Evolutionary conservation across 2,888 invertebrate genomes (phyloP), one percentile per base, ranked within the genome.

Genomic region (Drosophila quinaria): DNA sequence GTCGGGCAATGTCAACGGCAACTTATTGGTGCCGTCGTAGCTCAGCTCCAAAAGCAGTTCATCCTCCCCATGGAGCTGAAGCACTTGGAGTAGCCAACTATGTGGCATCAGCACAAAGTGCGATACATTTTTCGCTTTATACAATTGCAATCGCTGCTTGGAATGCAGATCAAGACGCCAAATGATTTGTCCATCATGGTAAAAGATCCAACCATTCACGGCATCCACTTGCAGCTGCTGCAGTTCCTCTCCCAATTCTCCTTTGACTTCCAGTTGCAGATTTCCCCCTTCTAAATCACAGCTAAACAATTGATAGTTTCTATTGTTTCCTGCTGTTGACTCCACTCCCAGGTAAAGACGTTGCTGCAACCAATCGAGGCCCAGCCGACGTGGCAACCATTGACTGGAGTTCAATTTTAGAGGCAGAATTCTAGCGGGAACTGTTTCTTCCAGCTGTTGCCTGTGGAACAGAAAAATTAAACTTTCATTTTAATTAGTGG

Each of bases 191-290:
- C n/a, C 56, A 25, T 79, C 69, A 2, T 71, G 94, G 96, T 96
- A 97, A 92, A 97, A 98, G 29, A 98, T 92, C 92, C 96, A 98
- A 8, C 98, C 98, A 92, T 98, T 98, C 87, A 97, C 96, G 35
- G 98, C 97, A 93, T 98, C 98, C 0, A 98, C 96, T 93, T 97
- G 96, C 79, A 98, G 95, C 87, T 97, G 96, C 62, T 95, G 94
- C 0, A 98, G 96, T 2, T 19, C 8, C 5, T 10, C 22, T 0
- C 35, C 52, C 5, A 85, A 52, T 2, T 33, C 5, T 0, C 37
- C 49, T 0, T 29, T 25, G 13, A 25, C 49, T 13, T 56, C 5
- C 4, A 10, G 5, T 4, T 37, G 49, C 5, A 55, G 35, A 1
- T 60, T 8, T 6, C n/a, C 63, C 0, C 76, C 82, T 1, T 58